Evolutionary conservation across 2,797 vertebrate species (phyloP).

Genomic region (Xyrichtys novacula): DNA sequence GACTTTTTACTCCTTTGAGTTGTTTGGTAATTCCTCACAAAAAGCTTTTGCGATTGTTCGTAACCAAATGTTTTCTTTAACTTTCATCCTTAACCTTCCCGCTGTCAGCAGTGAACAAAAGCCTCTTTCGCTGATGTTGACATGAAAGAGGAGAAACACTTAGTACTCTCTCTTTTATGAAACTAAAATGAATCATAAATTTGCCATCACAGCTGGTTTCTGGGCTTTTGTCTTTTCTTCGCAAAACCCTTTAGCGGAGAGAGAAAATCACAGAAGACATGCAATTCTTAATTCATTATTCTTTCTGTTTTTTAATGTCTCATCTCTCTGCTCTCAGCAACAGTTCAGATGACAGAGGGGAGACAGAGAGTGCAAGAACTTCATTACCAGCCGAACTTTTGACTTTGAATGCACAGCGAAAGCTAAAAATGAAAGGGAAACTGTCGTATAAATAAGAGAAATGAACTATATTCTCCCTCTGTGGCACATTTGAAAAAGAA

Average conservation of each 20-base stretch:
- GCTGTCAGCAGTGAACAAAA: neutral
- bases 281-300: constrained; percentile 30
- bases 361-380: constrained; percentile 14
- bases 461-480: neutral
- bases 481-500: neutral
- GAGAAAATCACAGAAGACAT: constrained; percentile 23
- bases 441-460: constrained; percentile 18
- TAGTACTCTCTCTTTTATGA: neutral
- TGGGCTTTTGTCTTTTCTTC: constrained; percentile 25
- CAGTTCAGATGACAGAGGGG: constrained; percentile 30
- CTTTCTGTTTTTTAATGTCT: constrained; percentile 4
- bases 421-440: constrained; percentile 12
- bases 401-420: constrained; percentile 9
- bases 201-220: constrained; percentile 29
- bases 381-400: constrained; percentile 28
- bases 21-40: neutral
- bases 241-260: constrained; percentile 12
- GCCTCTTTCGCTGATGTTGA: neutral
- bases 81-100: constrained; percentile 1
- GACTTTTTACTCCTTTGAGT: neutral
- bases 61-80: constrained; percentile 9
- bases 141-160: constrained; percentile 2
- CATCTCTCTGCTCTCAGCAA: constrained; percentile 21
- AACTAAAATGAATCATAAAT: constrained; percentile 8
- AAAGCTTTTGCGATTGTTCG: neutral